Evolutionary conservation across 2,797 vertebrate species (phyloP), one percentile per base, ranked within the genome.

Genomic region (Peromyscus aztecus): DNA sequence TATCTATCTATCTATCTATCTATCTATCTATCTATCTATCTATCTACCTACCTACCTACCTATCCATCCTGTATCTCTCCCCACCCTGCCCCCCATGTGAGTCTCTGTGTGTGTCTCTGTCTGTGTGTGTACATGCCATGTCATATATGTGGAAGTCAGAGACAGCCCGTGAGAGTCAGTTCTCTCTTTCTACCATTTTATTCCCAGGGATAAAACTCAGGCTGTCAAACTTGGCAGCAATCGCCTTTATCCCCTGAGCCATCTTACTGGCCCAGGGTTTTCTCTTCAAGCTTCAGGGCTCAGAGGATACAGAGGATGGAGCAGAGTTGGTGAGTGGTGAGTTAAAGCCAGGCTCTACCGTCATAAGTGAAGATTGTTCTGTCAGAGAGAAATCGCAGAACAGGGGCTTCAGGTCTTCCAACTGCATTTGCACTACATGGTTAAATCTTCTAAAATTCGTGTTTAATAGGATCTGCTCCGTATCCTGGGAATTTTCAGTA

Each of bases 291-390:
- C 43, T 37, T 14, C 10, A 43, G 27, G 24, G 10, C 81, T 90
- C 52, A 71, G 40, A 46, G 65, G 16, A 40, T 46, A 52, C 52
- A 69, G 40, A 46, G 59, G 16, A 40, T 46, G 59, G 57, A 88
- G 71, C 21, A 84, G 78, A 92, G 76, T 27, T 80, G 21, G 40
- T 19, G 34, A 57, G 43, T 0, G 34, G 65, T 43, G 57, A 27
- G 63, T 17, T 13, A 80, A 94, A 93, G 71, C 67, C 78, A 88
- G 23, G n/a, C 67, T 86, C 89, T 94, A 27, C 31, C 73, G 6
- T 83, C 31, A 13, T 29, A 37, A 63, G 2, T 21, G 11, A 84
- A 77, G 34, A 57, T 61, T 82, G 29, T 90, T 93, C 63, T 89
- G 61, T 24, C 57, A 67, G 46, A 61, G 57, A 85, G 63, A 78